Percentiles rank a stretch among this genome's conserved stretches.
phyloP scores from a whole-genome alignment of 1,140 invertebrate species.

The Lucilia sericata region DNA sequence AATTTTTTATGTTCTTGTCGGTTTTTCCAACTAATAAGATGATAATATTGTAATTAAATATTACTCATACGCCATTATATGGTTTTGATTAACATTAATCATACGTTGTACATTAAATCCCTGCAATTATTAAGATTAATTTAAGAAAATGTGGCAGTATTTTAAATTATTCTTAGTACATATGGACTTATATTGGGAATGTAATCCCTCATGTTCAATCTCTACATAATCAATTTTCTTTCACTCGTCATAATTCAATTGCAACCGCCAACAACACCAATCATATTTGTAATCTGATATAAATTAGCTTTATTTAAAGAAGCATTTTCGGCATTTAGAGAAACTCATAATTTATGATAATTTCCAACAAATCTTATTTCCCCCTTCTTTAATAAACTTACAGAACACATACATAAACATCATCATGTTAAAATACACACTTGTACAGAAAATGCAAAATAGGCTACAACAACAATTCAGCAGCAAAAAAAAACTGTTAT shows the following conservation, averaged over 20 bases:
- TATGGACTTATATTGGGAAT: too few species aligned
- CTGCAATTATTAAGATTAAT: not conserved
- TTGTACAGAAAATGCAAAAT: not conserved
- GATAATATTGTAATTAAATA: conserved; percentile 17
- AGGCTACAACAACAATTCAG: not conserved
- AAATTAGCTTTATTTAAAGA: not conserved
- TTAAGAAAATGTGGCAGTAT: too few species aligned
- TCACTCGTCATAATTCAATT: not conserved
- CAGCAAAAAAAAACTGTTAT: not conserved
- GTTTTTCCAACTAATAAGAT: conserved; percentile 1
- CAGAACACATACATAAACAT: too few species aligned
- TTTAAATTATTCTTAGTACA: too few species aligned
- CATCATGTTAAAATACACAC: too few species aligned
- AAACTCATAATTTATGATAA: conserved; percentile 1
- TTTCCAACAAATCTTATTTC: conserved; percentile 4
- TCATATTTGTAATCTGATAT: not conserved
- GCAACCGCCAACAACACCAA: not conserved
- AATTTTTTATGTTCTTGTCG: not conserved
- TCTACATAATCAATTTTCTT: not conserved
- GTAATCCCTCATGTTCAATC: too few species aligned
- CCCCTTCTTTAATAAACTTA: not conserved
- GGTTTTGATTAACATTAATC: not conserved
- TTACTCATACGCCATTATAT: conserved; percentile 6
- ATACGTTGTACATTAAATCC: not conserved
- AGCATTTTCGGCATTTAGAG: not conserved